A percentile compares a stretch with the other conserved stretches of the same genome.
phyloP scores from a whole-genome alignment of 2,797 vertebrate species.

The Clarias fuscus region DNA sequence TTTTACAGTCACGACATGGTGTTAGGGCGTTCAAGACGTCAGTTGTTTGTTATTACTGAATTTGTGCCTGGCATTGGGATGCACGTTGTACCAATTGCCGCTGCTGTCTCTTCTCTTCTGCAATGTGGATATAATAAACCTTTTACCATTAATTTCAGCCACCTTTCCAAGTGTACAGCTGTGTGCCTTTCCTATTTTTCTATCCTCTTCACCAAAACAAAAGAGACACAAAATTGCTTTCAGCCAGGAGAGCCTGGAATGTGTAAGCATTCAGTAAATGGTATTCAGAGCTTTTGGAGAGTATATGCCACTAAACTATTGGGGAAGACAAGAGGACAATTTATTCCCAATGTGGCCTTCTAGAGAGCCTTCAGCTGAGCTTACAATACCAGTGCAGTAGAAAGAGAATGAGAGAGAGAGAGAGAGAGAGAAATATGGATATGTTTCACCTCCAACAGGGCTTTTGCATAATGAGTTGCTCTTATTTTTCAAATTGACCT shows the following conservation, averaged over 20 bases:
- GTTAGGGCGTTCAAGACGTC: constrained; percentile 16
- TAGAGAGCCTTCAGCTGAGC: constrained; percentile 52
- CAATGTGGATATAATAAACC: constrained; percentile 40
- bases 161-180: constrained; percentile 35
- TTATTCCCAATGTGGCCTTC: constrained; percentile 54
- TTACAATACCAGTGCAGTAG: constrained; percentile 40
- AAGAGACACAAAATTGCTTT: constrained; percentile 57
- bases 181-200: constrained; percentile 31
- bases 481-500: constrained; percentile 85
- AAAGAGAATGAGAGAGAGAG: background rate
- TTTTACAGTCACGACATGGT: constrained; percentile 18
- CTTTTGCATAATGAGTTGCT: constrained; percentile 83
- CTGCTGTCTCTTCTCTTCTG: constrained; percentile 20
- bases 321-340: constrained; percentile 58
- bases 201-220: constrained; percentile 51
- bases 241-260: constrained; percentile 50
- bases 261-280: constrained; percentile 56
- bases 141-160: constrained; percentile 42
- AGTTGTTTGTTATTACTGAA: constrained; percentile 25
- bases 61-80: constrained; percentile 25
- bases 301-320: constrained; percentile 55
- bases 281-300: constrained; percentile 52
- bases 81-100: constrained; percentile 15
- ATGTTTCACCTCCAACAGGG: constrained; percentile 79
- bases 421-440: constrained; percentile 56